phyloP scores from a whole-genome alignment of 2,888 invertebrate genomes.

The Trichogramma evanescens region DNA sequence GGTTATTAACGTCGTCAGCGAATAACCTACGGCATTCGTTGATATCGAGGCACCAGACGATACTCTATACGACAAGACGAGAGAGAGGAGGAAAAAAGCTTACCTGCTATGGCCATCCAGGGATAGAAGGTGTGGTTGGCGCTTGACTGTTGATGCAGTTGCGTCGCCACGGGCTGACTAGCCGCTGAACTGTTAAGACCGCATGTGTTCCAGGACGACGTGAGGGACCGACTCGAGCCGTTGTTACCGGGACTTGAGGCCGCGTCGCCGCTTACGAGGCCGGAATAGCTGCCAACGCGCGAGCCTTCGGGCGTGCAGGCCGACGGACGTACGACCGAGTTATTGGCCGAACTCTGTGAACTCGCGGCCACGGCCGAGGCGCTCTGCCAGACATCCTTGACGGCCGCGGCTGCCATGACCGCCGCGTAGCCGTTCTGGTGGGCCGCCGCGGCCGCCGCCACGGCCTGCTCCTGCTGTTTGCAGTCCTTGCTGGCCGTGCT shows the following conservation, averaged over 20 bases:
- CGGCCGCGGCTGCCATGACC: slow-evolving; percentile 61
- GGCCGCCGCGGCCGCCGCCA: slow-evolving; percentile 46
- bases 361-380: slow-evolving; percentile 53
- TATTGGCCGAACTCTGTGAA: slow-evolving; percentile 48
- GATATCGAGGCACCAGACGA: not conserved
- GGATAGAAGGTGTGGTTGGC: slow-evolving; percentile 93
- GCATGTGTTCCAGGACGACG: slow-evolving; percentile 85
- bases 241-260: slow-evolving; percentile 66
- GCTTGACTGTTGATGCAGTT: slow-evolving; percentile 79
- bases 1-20: no score
- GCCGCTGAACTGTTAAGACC: slow-evolving; percentile 75
- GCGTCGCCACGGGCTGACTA: slow-evolving; percentile 69
- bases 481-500: slow-evolving; percentile 63
- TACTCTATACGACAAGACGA: not conserved
- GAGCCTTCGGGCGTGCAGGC: slow-evolving; percentile 82
- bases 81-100: slow-evolving; percentile 45
- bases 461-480: slow-evolving; percentile 56
- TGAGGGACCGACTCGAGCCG: slow-evolving; percentile 55
- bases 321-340: slow-evolving; percentile 68
- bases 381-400: slow-evolving; percentile 62
- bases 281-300: slow-evolving; percentile 68
- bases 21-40: no score
- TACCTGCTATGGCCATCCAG: slow-evolving; percentile 98
- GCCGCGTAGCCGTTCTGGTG: slow-evolving; percentile 62
- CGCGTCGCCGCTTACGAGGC: slow-evolving; percentile 69